Conservation (phyloP, 1,140 invertebrate genomes). For the Lithobius niger region DNA sequence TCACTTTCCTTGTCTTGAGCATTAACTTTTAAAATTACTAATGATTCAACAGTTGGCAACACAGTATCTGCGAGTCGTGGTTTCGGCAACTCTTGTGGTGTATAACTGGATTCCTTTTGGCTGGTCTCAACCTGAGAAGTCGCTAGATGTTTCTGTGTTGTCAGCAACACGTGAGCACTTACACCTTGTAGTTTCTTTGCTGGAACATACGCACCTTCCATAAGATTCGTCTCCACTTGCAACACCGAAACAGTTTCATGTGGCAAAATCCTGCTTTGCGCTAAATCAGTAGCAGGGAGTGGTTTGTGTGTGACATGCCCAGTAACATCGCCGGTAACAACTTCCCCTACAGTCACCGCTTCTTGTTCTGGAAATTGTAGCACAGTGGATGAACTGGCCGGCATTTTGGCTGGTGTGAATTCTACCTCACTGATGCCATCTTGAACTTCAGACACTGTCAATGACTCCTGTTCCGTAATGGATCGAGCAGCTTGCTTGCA, state of each 20-base stretch:
- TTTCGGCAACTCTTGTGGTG: not conserved
- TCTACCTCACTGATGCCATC: slow-evolving; percentile 36
- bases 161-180: slow-evolving; percentile 4
- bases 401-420: slow-evolving; percentile 32
- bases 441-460: slow-evolving; percentile 15
- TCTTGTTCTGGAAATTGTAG: slow-evolving; percentile 38
- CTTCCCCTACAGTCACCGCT: slow-evolving; percentile 36
- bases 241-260: not conserved
- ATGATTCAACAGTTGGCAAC: slow-evolving; percentile 14
- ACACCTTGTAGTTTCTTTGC: slow-evolving; percentile 11
- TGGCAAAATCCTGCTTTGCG: not conserved
- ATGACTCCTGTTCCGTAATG: slow-evolving; percentile 10
- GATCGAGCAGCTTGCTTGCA: too few relatives aligned
- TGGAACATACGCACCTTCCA: slow-evolving; percentile 33
- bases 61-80: slow-evolving; percentile 13
- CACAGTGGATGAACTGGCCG: slow-evolving; percentile 35
- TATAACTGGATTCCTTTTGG: slow-evolving; percentile 9
- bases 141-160: slow-evolving; percentile 14
- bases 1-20: slow-evolving; percentile 16
- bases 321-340: slow-evolving; percentile 29
- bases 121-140: slow-evolving; percentile 11
- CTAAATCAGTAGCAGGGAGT: not conserved
- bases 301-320: not conserved
- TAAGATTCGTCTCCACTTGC: slow-evolving; percentile 27
- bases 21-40: slow-evolving; percentile 17